phyloP scores from a whole-genome alignment of 2,113 vertebrate species.

The Pomatorhinus ruficollis region DNA sequence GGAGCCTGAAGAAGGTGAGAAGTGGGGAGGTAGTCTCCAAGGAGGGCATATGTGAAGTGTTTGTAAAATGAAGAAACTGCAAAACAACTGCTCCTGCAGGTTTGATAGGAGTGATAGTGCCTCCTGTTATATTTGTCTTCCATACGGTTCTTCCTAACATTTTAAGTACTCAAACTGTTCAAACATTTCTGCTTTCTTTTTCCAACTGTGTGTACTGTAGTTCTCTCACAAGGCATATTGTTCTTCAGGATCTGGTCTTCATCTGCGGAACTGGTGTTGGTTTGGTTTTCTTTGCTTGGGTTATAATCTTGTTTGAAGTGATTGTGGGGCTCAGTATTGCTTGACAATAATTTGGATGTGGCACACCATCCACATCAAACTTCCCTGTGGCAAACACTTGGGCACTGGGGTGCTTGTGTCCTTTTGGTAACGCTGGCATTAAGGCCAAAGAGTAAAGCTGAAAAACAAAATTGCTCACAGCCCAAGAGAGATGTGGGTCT shows the following conservation, averaged over 20 bases:
- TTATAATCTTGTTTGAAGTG: neutral
- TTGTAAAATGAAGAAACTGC: neutral
- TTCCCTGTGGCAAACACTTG: neutral
- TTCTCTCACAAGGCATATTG: neutral
- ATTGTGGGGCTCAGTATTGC: neutral
- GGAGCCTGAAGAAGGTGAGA: neutral
- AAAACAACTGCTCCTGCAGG: neutral
- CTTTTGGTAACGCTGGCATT: neutral
- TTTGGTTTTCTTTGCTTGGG: neutral
- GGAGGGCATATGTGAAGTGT: neutral
- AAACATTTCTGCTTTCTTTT: neutral
- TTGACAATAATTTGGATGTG: neutral
- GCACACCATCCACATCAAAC: neutral
- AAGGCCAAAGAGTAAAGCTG: neutral
- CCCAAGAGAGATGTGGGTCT: neutral
- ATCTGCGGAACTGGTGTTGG: neutral
- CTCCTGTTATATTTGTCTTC: neutral
- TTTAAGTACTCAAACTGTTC: neutral
- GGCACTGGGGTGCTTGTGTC: fast-evolving
- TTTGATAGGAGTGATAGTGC: neutral
- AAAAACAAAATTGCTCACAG: neutral
- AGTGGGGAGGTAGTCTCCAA: too few species aligned
- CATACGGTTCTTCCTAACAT: neutral
- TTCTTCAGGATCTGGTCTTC: neutral
- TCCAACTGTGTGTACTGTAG: neutral